phyloP scores from a whole-genome alignment of 2,113 vertebrate genomes.

The Centropristis striata region DNA sequence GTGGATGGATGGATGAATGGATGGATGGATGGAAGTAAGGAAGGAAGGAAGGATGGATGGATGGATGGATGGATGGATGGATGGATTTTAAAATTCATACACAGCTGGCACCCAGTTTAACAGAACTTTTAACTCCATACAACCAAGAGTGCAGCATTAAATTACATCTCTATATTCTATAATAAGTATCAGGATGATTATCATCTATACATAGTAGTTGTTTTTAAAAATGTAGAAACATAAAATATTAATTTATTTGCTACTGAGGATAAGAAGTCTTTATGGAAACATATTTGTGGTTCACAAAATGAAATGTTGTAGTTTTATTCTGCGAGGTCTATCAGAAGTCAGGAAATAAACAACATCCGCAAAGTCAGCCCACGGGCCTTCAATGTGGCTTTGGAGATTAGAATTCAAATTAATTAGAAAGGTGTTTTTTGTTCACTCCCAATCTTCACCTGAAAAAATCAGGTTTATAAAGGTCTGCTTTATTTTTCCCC shows the following conservation, averaged over 20 bases:
- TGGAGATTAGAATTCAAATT: slow-evolving; percentile 69
- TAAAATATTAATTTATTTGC: not conserved
- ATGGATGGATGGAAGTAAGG: no score
- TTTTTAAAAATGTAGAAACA: not conserved
- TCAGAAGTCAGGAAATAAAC: slow-evolving; percentile 54
- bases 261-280: not conserved
- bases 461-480: slow-evolving; percentile 46
- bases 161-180: not conserved
- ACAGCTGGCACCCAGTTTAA: not conserved
- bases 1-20: no score
- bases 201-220: not conserved
- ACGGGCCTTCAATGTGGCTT: slow-evolving; percentile 37
- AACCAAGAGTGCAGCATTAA: not conserved
- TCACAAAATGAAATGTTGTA: slow-evolving; percentile 10
- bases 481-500: slow-evolving; percentile 33
- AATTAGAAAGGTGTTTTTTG: slow-evolving; percentile 49
- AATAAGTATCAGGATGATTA: not conserved
- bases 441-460: slow-evolving; percentile 51
- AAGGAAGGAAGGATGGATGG: no score
- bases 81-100: no score
- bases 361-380: slow-evolving; percentile 46
- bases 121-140: not conserved
- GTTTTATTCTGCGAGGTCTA: slow-evolving; percentile 34
- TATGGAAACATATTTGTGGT: not conserved
- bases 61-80: no score